Percentiles rank a stretch among this genome's conserved stretches.
These are phyloP conservation scores for Bombus superbus DNA, from an alignment of 1,140 invertebrate genomes.

Conservation along the genomic window DNA sequence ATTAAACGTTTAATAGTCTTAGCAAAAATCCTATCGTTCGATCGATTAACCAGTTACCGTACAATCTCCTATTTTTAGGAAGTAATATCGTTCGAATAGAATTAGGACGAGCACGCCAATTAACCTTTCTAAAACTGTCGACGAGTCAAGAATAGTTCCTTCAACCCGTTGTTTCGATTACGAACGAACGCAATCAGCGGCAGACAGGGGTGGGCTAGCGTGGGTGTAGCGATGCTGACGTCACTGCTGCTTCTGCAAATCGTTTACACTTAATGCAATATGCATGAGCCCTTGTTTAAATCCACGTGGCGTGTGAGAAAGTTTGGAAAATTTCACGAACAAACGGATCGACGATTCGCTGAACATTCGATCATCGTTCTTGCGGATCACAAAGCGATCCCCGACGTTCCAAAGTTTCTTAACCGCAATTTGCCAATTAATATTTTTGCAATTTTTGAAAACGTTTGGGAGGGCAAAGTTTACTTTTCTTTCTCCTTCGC, in stretches of 20 bases:
- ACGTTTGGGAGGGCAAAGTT: neutral
- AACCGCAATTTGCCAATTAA: neutral
- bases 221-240: conserved; percentile 35
- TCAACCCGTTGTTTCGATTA: conserved; percentile 17
- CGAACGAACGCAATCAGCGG: neutral
- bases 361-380: neutral
- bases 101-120: neutral
- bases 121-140: neutral
- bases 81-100: conserved; percentile 22
- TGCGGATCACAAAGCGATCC: neutral
- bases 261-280: conserved; percentile 43
- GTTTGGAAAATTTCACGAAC: conserved; percentile 20
- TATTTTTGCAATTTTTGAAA: neutral
- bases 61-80: neutral
- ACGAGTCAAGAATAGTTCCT: neutral
- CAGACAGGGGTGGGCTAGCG: neutral
- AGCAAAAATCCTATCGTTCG: neutral
- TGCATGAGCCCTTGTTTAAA: conserved; percentile 42
- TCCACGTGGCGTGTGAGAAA: neutral
- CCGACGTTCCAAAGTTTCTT: neutral
- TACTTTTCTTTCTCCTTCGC: neutral
- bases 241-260: conserved; percentile 41
- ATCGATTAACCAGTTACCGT: neutral
- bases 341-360: neutral
- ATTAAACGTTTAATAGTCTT: too few species aligned